Percentiles rank a stretch among this genome's conserved stretches.
Evolutionary conservation across 2,113 vertebrate species (phyloP).

Genomic region (Sinosuthora webbiana): DNA sequence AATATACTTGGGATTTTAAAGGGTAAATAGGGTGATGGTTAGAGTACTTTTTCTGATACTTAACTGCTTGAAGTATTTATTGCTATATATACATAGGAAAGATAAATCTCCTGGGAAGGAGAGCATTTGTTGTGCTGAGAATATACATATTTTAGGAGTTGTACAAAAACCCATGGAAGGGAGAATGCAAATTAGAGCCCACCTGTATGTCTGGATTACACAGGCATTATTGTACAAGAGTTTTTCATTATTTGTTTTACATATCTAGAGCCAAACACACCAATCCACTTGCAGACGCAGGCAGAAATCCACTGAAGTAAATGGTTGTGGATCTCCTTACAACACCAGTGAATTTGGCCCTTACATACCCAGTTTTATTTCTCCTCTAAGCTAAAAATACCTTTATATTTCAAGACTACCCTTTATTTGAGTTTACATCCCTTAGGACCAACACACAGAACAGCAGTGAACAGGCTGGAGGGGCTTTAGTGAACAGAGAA

Average conservation of each 20-base stretch:
- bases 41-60: neutral
- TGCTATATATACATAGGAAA: neutral
- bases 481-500: conserved; percentile 63
- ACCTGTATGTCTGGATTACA: neutral
- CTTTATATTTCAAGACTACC: conserved; percentile 59
- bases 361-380: conserved; percentile 48
- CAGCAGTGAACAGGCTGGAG: conserved; percentile 57
- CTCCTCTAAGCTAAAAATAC: conserved; percentile 66
- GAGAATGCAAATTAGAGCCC: neutral
- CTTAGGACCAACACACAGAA: conserved; percentile 52
- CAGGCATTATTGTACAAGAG: neutral
- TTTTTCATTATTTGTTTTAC: conserved; percentile 14
- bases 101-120: neutral
- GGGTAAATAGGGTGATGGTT: neutral
- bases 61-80: neutral
- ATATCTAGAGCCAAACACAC: neutral
- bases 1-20: neutral
- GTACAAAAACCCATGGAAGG: neutral
- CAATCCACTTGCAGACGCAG: neutral
- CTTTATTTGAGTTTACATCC: conserved; percentile 69
- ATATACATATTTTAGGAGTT: neutral
- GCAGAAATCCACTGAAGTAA: neutral
- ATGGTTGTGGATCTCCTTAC: neutral
- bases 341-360: conserved; percentile 16
- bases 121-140: neutral